Evolutionary conservation across 1,140 invertebrate genomes (phyloP).

Genomic region (Stegodyphus dumicola): DNA sequence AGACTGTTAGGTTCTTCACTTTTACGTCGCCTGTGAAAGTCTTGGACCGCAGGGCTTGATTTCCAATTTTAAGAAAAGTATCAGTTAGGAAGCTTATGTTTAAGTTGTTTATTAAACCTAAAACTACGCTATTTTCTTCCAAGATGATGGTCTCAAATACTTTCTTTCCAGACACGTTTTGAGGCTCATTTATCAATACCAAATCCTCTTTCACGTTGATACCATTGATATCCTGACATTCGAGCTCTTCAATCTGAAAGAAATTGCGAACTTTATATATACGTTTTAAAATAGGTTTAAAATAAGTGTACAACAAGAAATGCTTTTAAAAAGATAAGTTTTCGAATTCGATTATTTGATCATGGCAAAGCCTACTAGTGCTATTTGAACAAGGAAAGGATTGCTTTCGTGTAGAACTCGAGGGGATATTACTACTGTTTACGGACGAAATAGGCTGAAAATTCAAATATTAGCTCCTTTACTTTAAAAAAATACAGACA

Average conservation of each 20-base stretch:
- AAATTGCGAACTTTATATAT: neutral
- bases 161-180: conserved; percentile 37
- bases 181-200: conserved; percentile 27
- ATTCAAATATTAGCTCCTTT: too few species aligned
- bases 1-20: conserved; percentile 23
- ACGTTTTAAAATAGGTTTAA: too few species aligned
- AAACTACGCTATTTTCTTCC: conserved; percentile 28
- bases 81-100: conserved; percentile 48
- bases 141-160: conserved; percentile 31
- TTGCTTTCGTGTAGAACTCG: too few species aligned
- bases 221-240: conserved; percentile 50
- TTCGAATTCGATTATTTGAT: too few species aligned
- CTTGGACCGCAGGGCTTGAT: conserved; percentile 35
- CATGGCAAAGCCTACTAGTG: too few species aligned
- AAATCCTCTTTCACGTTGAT: conserved; percentile 49
- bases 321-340: neutral
- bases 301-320: neutral
- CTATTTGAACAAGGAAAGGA: too few species aligned
- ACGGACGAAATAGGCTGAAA: too few species aligned
- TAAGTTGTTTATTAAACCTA: conserved; percentile 27
- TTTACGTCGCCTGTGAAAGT: conserved; percentile 25
- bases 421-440: too few species aligned
- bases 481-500: too few species aligned
- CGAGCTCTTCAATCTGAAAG: conserved; percentile 37
- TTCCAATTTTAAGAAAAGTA: conserved; percentile 36